These are phyloP conservation scores for Python bivittatus DNA, from an alignment of 2,113 vertebrate species.

Conservation along the genomic window DNA sequence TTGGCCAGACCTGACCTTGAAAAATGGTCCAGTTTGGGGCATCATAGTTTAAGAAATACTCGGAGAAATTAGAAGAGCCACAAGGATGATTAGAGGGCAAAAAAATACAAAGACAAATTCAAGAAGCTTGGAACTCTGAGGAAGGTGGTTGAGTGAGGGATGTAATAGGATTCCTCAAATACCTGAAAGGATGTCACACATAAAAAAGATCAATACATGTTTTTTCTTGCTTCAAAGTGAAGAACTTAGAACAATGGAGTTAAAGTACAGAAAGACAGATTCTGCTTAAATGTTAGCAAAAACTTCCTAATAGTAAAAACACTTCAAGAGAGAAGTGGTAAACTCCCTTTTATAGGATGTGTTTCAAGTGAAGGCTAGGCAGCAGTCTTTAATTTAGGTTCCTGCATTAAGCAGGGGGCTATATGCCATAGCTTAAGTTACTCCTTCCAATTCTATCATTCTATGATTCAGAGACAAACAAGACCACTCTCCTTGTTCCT, in stretches of 20 bases:
- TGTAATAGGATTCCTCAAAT: not conserved
- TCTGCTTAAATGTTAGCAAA: not conserved
- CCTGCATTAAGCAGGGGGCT: not conserved
- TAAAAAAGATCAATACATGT: not conserved
- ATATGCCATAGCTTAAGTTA: not conserved
- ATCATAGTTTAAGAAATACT: not conserved
- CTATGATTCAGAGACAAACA: too few relatives aligned
- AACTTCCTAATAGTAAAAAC: not conserved
- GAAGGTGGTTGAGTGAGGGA: not conserved
- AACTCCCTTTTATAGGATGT: not conserved
- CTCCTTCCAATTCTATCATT: not conserved
- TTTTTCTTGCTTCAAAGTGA: not conserved
- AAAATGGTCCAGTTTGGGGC: not conserved
- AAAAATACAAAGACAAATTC: not conserved
- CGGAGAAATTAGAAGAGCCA: not conserved
- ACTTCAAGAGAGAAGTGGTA: not conserved
- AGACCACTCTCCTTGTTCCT: not conserved
- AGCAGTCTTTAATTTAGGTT: not conserved
- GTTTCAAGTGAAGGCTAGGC: not conserved
- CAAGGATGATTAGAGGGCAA: not conserved
- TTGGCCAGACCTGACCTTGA: not conserved
- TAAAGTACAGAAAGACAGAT: not conserved
- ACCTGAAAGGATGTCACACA: not conserved
- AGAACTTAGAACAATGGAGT: not conserved
- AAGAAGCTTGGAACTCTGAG: not conserved